phyloP scores from a whole-genome alignment of 2,888 invertebrate genomes.

The Gortyna flavago region DNA sequence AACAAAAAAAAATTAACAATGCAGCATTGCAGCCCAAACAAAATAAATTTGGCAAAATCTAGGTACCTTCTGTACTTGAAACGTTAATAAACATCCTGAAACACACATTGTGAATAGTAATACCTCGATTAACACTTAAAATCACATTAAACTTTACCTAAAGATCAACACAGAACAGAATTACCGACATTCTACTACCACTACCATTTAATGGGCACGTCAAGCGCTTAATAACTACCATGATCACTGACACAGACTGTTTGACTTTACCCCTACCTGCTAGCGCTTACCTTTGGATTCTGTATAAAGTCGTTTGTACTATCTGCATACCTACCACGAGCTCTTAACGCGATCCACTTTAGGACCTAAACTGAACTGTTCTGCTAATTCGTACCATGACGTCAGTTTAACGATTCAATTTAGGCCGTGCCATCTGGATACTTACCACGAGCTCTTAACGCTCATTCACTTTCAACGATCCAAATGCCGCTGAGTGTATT shows the following conservation, averaged over 20 bases:
- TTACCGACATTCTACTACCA: background rate
- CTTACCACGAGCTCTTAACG: no score
- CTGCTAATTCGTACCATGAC: no score
- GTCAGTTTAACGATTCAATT: no score
- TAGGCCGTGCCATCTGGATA: no score
- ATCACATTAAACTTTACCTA: background rate
- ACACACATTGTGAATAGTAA: background rate
- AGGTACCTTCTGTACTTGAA: background rate
- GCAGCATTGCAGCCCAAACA: background rate
- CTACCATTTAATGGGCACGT: background rate
- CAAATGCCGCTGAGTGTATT: no score
- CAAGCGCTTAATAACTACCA: background rate
- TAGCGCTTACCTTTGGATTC: background rate
- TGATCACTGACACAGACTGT: conserved; percentile 12
- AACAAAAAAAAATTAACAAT: background rate
- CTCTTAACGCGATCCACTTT: no score
- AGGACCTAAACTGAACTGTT: no score
- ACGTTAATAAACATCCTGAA: background rate
- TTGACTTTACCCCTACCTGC: background rate
- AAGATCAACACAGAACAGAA: background rate
- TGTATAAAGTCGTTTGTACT: background rate
- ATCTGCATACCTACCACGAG: no score
- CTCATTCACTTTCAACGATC: no score
- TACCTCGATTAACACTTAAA: background rate
- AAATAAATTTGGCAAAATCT: background rate